Evolutionary conservation across 2,113 vertebrate species (phyloP).

Genomic region (Macroglossus sobrinus): DNA sequence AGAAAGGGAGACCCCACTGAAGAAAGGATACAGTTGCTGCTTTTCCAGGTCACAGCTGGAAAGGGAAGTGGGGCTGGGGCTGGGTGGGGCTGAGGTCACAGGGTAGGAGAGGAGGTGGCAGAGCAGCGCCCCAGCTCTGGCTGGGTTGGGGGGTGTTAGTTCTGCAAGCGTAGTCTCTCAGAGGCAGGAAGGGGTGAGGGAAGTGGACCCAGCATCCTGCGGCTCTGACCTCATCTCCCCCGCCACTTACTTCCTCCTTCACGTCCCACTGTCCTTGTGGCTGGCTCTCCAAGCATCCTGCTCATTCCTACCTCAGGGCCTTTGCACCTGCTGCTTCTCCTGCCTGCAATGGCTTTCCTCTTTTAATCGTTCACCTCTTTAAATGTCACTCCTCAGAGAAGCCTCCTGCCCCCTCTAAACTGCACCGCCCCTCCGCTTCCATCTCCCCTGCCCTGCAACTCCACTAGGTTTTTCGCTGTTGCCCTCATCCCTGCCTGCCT

Average conservation of each 20-base stretch:
- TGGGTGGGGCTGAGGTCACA: constrained; percentile 30
- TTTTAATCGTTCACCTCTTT: background rate
- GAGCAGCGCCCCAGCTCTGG: background rate
- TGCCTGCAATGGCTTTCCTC: background rate
- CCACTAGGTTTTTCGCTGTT: background rate
- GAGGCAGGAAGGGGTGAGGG: background rate
- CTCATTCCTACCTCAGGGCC: background rate
- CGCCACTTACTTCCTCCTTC: background rate
- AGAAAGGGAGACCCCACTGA: background rate
- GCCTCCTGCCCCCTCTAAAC: background rate
- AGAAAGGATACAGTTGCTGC: background rate
- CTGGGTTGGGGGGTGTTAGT: background rate
- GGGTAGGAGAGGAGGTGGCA: background rate
- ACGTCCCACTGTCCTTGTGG: background rate
- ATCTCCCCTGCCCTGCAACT: background rate
- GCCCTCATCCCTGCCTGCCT: background rate
- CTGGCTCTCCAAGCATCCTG: background rate
- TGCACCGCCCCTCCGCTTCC: accelerated
- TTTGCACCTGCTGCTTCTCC: background rate
- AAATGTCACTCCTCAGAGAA: background rate
- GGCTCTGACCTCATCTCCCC: background rate
- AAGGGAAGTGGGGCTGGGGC: constrained; percentile 40
- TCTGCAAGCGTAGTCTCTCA: background rate
- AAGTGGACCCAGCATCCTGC: background rate
- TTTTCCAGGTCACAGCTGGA: background rate